Evolutionary conservation across 2,797 vertebrate genomes (phyloP).

Genomic region (Dendrocincla tyrannina): DNA sequence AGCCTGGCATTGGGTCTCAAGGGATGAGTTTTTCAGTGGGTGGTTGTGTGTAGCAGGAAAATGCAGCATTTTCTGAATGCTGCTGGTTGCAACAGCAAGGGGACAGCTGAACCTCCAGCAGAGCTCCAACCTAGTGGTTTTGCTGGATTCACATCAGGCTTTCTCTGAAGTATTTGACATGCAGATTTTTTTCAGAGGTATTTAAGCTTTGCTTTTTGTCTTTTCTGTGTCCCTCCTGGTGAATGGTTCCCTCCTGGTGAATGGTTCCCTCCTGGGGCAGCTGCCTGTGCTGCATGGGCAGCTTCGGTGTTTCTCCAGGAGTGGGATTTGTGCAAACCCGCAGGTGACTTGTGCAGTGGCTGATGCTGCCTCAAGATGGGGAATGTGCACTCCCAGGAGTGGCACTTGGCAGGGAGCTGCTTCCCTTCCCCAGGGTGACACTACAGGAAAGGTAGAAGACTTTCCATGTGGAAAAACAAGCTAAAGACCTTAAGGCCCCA

Average conservation of each 20-base stretch:
- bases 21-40: background rate
- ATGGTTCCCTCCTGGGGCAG: background rate
- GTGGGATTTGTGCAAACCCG: accelerated
- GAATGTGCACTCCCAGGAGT: accelerated
- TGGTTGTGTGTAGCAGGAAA: accelerated
- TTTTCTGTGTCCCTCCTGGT: background rate
- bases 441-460: background rate
- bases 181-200: background rate
- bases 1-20: accelerated
- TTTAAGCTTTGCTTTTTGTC: background rate
- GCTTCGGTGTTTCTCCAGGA: background rate
- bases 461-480: background rate
- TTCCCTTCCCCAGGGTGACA: background rate
- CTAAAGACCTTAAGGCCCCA: background rate
- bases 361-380: background rate
- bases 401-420: accelerated
- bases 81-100: background rate
- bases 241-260: background rate
- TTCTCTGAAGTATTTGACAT: background rate
- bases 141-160: background rate
- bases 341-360: accelerated
- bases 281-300: background rate
- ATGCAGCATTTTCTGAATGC: background rate
- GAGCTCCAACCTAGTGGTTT: background rate
- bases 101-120: background rate